Evolutionary conservation across 2,888 invertebrate species (phyloP), one percentile per base, ranked within the genome.

Genomic region (Hypena proboscidalis): DNA sequence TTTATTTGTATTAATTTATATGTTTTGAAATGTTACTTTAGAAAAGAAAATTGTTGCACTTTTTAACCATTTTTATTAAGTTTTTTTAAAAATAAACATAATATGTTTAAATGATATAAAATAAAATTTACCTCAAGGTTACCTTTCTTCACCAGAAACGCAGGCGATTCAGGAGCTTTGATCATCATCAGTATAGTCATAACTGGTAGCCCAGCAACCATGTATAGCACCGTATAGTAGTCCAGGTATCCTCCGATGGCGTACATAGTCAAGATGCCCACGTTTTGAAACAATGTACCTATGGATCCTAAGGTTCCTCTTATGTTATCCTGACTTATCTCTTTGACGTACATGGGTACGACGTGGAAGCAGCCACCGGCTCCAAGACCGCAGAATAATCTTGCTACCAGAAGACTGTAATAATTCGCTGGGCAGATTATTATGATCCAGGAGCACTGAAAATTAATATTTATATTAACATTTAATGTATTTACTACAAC

Each of bases 91-190:
- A n/a, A n/a, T n/a, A n/a, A n/a, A n/a, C n/a, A n/a, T n/a, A n/a
- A n/a, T n/a, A n/a, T n/a, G n/a, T n/a, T 13, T 15, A 9, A 17
- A 11, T 8, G n/a, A 14, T 11, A 8, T 15, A 1, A 9, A 9
- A 38, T 25, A 9, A 30, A 14, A 67, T 72, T 70, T 47, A 87
- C 87, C 14, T 82, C 67, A 32, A 49, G 54, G 36, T 73, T 74
- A 1, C 77, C 80, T 9, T 58, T 55, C 22, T 83, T 84, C 1
- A 86, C 67, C 26, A 85, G 57, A 40, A 68, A 85, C 1, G 77
- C 70, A 4, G 87, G 87, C 0, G 87, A 83, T 41, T 87, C 86
- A 0, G 87, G 86, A 19, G 77, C 76, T 31, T 60, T 70, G 17
- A 77, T 8, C 54, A 84, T 72, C 8, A 74, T 10, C 0, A 74